These are phyloP conservation scores for Aromia moschata DNA, from an alignment of 2,888 invertebrate species.

Conservation along the genomic window DNA sequence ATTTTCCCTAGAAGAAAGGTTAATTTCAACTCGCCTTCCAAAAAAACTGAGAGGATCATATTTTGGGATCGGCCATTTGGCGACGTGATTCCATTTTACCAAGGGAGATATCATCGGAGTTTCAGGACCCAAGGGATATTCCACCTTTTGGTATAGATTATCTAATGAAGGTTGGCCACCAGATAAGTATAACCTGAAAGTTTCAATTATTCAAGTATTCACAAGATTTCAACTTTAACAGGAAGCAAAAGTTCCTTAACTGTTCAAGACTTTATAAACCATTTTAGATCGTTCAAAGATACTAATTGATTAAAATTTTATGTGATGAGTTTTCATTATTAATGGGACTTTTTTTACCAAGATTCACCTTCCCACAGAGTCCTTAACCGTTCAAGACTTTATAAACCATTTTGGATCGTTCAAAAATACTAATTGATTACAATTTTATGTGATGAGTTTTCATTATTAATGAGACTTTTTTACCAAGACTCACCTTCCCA, in stretches of 20 bases:
- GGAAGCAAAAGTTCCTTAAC: no score
- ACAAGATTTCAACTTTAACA: not conserved
- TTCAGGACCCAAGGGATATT: conserved; percentile 80
- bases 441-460: no score
- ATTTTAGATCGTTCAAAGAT: no score
- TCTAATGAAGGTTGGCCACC: conserved; percentile 79
- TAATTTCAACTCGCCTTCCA: conserved; percentile 86
- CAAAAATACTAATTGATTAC: no score
- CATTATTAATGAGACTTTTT: no score
- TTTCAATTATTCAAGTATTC: conserved; percentile 47
- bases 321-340: no score
- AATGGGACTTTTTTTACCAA: no score
- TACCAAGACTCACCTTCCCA: conserved; percentile 42
- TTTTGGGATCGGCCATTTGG: conserved; percentile 77
- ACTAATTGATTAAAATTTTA: no score
- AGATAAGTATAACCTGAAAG: conserved; percentile 73
- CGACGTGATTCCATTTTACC: conserved; percentile 87
- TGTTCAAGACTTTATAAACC: no score
- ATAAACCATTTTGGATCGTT: no score
- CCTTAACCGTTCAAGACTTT: no score
- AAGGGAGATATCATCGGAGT: conserved; percentile 85
- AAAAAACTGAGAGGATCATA: conserved; percentile 72
- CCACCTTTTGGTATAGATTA: conserved; percentile 74
- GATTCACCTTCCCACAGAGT: conserved; percentile 45
- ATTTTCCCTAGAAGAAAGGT: conserved; percentile 50